A percentile compares a stretch with the other conserved stretches of the same genome.
Evolutionary conservation across 2,113 vertebrate species (phyloP).

Genomic region (Phyllostomus hastatus): DNA sequence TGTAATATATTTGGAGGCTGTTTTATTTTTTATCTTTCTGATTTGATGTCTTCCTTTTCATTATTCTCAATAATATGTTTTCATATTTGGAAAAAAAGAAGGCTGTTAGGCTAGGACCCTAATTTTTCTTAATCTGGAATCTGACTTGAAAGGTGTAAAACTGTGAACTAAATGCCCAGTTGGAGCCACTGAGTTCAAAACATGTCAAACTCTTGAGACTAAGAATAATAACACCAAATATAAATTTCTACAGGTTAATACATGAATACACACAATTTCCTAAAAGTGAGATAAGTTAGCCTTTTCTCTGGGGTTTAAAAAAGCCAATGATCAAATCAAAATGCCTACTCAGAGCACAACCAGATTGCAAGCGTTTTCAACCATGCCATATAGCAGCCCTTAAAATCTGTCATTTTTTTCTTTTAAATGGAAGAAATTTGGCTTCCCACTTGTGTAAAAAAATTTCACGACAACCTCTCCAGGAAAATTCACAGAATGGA

Average conservation of each 20-base stretch:
- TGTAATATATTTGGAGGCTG: background rate
- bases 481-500: conserved; percentile 58
- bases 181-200: background rate
- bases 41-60: background rate
- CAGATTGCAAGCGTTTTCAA: conserved; percentile 15
- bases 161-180: background rate
- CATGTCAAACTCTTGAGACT: background rate
- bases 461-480: conserved; percentile 49
- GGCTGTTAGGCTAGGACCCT: background rate
- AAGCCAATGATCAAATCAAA: background rate
- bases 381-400: background rate
- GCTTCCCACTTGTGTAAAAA: conserved; percentile 32
- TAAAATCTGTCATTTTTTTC: conserved; percentile 40
- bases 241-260: background rate
- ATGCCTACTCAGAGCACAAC: background rate
- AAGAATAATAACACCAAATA: background rate
- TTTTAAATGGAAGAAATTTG: conserved; percentile 34
- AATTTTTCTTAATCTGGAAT: background rate
- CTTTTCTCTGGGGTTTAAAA: background rate
- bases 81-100: background rate
- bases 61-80: background rate
- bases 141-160: background rate
- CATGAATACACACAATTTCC: background rate
- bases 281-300: background rate
- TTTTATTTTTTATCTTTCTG: background rate